A percentile compares a stretch with the other conserved stretches of the same genome.
These are phyloP conservation scores for Cylindroiulus punctatus DNA, from an alignment of 2,888 invertebrate species.

Conservation along the genomic window DNA sequence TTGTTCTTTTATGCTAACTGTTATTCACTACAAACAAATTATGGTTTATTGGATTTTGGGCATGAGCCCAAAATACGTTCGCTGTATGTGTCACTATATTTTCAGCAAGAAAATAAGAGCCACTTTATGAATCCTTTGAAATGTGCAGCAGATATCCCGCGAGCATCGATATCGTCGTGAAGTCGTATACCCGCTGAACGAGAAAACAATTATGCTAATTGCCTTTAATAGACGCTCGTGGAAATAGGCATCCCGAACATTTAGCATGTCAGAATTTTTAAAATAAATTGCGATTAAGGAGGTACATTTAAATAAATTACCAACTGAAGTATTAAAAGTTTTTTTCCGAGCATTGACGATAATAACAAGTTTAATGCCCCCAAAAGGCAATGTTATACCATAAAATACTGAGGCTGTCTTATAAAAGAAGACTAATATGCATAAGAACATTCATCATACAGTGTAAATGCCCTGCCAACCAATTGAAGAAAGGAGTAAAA, in stretches of 20 bases:
- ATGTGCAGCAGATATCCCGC: background rate
- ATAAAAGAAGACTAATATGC: conserved; percentile 34
- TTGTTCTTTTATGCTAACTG: background rate
- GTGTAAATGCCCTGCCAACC: conserved; percentile 27
- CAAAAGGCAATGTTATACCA: background rate
- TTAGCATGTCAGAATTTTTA: conserved; percentile 7
- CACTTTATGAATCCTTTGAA: background rate
- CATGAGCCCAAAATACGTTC: background rate
- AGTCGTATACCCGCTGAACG: background rate
- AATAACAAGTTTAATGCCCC: conserved; percentile 45
- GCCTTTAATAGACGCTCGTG: background rate
- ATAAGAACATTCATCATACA: background rate
- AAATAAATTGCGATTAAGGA: conserved; percentile 23
- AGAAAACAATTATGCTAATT: conserved; percentile 39
- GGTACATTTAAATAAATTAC: background rate
- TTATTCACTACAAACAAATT: background rate
- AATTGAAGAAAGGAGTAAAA: conserved; percentile 5
- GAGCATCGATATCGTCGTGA: background rate
- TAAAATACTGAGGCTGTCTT: background rate
- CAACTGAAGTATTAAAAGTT: background rate
- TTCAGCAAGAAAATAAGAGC: background rate
- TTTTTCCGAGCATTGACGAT: conserved; percentile 16
- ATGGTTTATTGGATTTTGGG: background rate
- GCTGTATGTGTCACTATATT: background rate
- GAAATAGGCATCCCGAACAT: background rate